Base-by-base conservation (phyloP, 2,113 vertebrate species). In the Loxodonta africana region DNA sequence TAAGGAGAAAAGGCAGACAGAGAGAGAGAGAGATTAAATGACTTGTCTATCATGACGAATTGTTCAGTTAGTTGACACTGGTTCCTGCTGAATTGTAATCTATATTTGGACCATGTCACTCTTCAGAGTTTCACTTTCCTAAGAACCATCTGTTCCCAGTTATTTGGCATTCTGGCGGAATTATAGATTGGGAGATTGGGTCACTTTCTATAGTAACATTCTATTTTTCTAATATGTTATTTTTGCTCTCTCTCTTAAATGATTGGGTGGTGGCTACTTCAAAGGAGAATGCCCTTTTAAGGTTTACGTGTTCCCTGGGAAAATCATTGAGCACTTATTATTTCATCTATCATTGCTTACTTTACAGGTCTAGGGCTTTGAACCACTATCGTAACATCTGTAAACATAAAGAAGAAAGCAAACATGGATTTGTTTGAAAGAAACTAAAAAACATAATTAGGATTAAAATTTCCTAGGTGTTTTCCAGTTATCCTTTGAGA, bases 51-150 rank as follows among this genome's bases (percentile, higher is more conserved):
- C 11, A 76, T 28, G 44, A n/a, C 2, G 25, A 10, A 5, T 37
- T 62, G 6, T 46, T 87, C 53, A 41, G 48, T 86, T 15, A n/a
- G 6, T 17, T 62, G 62, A 77, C 17, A 26, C 23, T 41, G 83
- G n/a, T 80, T 93, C 62, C 62, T 69, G 10, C 37, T 78, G 46
- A 74, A 7, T 60, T 33, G 53, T 41, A 25, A 93, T n/a, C 83
- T 93, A 33, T 83, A 41, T 88, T 71, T 71, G 71, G 65, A 90
- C 15, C 44, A 28, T 7, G 9, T 23, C 44, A 71, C 74, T 44
- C 81, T 12, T 80, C 73, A 44, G 53, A 94, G 23, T 97, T 96
- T 95, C 28, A 37, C 2, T 96, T 97, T 97, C 92, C 33, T 88
- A 77, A 90, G 73, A 90, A 97, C 44, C 48, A 60, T 33, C 25